Evolutionary conservation across 2,113 vertebrate genomes (phyloP).

Genomic region (Entomyzon cyanotis): DNA sequence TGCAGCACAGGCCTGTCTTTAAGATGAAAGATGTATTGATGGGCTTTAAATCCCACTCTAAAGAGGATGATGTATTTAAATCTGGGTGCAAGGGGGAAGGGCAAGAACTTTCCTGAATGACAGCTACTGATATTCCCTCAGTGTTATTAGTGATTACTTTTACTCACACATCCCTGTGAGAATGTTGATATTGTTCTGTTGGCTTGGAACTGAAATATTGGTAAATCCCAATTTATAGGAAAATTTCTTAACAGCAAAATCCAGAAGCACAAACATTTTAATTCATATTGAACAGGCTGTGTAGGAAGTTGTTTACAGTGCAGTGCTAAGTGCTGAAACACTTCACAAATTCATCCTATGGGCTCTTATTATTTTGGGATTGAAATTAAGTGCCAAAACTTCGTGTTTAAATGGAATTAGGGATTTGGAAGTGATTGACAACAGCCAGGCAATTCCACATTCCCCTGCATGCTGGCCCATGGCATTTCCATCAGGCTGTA

Average conservation of each 20-base stretch:
- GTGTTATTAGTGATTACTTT: slow-evolving; percentile 46
- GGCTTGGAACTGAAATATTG: slow-evolving; percentile 16
- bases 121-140: neutral
- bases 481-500: neutral
- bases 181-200: slow-evolving; percentile 50
- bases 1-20: neutral
- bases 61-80: slow-evolving; percentile 40
- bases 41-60: slow-evolving; percentile 13
- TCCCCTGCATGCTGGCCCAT: neutral
- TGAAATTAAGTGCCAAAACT: slow-evolving; percentile 14
- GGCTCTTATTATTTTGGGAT: neutral
- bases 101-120: slow-evolving; percentile 22
- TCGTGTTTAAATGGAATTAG: neutral
- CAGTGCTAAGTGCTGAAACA: neutral
- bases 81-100: neutral
- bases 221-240: slow-evolving; percentile 52
- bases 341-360: neutral
- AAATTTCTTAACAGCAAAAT: slow-evolving; percentile 54
- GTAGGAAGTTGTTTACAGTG: slow-evolving; percentile 8
- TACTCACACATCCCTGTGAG: slow-evolving; percentile 13
- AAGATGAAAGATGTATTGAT: neutral
- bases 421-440: neutral
- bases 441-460: neutral
- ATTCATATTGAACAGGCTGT: neutral
- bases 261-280: slow-evolving; percentile 19